phyloP scores from a whole-genome alignment of 1,140 invertebrate genomes.

The Cecropterus lyciades region DNA sequence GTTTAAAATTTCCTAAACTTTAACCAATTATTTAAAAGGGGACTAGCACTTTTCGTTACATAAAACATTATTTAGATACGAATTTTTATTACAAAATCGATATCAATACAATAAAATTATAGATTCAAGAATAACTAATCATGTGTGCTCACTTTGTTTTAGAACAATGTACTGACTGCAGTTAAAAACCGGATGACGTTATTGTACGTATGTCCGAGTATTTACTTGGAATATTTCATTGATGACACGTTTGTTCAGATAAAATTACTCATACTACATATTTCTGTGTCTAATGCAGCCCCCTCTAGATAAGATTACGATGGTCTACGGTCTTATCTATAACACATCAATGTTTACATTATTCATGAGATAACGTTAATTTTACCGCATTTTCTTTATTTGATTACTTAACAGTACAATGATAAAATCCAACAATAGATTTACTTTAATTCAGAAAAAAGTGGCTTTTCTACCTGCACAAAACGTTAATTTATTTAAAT shows the following conservation, averaged over 20 bases:
- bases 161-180: too few relatives aligned
- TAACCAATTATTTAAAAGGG: too few relatives aligned
- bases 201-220: background rate
- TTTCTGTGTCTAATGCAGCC: conserved; percentile 20
- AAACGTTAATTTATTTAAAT: too few relatives aligned
- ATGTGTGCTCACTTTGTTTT: background rate
- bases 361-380: conserved; percentile 1
- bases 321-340: conserved; percentile 12
- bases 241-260: conserved; percentile 14
- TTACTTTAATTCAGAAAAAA: background rate
- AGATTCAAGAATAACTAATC: too few relatives aligned
- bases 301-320: conserved; percentile 16
- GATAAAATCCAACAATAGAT: too few relatives aligned
- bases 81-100: too few relatives aligned
- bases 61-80: too few relatives aligned
- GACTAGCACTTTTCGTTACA: too few relatives aligned
- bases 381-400: background rate
- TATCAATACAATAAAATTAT: too few relatives aligned
- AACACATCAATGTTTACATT: background rate
- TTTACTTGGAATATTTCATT: conserved; percentile 27
- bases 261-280: conserved; percentile 4
- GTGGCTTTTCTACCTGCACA: too few relatives aligned
- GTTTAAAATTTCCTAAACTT: too few relatives aligned
- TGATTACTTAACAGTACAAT: too few relatives aligned
- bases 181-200: background rate